Percentiles rank a stretch among this genome's conserved stretches.
These are phyloP conservation scores for Odobenus rosmarus DNA, from an alignment of 2,113 vertebrate genomes.

Conservation along the genomic window DNA sequence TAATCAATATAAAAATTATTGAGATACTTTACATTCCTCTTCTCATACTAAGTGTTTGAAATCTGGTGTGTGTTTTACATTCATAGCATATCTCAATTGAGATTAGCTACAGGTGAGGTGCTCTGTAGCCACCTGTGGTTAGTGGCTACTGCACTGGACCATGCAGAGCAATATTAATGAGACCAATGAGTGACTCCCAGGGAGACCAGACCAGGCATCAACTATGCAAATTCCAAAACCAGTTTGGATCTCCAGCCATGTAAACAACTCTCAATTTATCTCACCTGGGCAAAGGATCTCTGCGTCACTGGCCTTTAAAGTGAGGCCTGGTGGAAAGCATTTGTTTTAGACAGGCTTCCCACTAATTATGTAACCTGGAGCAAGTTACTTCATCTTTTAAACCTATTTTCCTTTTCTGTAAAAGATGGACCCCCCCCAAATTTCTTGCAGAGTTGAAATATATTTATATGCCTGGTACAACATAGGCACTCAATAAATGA, in stretches of 20 bases:
- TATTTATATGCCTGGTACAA: neutral
- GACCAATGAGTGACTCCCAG: neutral
- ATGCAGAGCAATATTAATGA: neutral
- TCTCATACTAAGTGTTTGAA: neutral
- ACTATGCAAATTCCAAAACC: neutral
- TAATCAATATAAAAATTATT: neutral
- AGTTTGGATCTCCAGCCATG: neutral
- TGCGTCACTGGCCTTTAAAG: neutral
- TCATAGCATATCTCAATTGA: neutral
- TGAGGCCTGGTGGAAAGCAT: neutral
- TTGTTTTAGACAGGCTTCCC: neutral
- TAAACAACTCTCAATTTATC: neutral
- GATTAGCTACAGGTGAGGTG: neutral
- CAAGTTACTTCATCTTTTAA: neutral
- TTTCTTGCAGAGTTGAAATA: neutral
- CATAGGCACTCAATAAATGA: neutral
- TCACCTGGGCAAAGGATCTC: neutral
- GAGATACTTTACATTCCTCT: neutral
- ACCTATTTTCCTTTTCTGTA: neutral
- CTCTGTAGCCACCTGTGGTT: neutral
- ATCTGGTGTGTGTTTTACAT: neutral
- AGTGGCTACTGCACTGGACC: neutral
- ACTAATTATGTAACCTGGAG: neutral
- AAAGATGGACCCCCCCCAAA: neutral
- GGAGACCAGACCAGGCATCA: neutral